Percentiles rank a stretch among this genome's conserved stretches.
Conservation (phyloP, 1,140 invertebrate species). For the Bicyclus anynana region DNA sequence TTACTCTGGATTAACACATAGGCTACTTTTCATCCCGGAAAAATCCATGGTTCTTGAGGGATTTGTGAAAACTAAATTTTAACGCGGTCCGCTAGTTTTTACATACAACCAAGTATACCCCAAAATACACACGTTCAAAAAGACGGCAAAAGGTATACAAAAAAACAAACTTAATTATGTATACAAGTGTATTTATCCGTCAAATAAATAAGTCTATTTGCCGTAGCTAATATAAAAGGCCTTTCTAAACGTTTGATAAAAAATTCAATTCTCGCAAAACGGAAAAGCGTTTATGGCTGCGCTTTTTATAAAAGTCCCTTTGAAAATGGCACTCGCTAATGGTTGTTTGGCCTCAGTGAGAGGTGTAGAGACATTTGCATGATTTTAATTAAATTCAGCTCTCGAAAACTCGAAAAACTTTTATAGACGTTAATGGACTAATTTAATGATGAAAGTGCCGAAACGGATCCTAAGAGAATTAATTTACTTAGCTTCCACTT, state of each 20-base stretch:
- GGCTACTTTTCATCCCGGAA: too few relatives aligned
- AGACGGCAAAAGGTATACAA: too few relatives aligned
- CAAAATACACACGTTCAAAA: too few relatives aligned
- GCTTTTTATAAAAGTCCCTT: slow-evolving; percentile 25
- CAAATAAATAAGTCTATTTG: background rate
- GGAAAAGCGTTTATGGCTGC: slow-evolving; percentile 11
- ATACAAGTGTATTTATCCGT: slow-evolving; percentile 2
- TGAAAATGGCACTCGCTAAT: slow-evolving; percentile 35
- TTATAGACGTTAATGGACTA: slow-evolving; percentile 25
- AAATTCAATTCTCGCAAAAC: slow-evolving; percentile 14
- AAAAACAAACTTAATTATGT: background rate
- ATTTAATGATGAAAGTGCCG: slow-evolving; percentile 6
- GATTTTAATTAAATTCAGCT: slow-evolving; percentile 53
- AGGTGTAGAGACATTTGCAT: slow-evolving; percentile 47
- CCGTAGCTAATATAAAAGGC: background rate
- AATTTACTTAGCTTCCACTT: too few relatives aligned
- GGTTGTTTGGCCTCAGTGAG: slow-evolving; percentile 33
- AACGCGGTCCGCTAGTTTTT: too few relatives aligned
- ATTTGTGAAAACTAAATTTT: too few relatives aligned
- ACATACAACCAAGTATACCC: too few relatives aligned
- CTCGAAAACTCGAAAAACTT: slow-evolving; percentile 32
- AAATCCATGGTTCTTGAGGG: too few relatives aligned
- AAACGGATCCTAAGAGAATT: background rate
- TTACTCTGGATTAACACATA: too few relatives aligned
- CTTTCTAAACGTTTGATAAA: slow-evolving; percentile 11